Conservation (phyloP, 2,888 invertebrate species). For the Lepidochitona cinerea region DNA sequence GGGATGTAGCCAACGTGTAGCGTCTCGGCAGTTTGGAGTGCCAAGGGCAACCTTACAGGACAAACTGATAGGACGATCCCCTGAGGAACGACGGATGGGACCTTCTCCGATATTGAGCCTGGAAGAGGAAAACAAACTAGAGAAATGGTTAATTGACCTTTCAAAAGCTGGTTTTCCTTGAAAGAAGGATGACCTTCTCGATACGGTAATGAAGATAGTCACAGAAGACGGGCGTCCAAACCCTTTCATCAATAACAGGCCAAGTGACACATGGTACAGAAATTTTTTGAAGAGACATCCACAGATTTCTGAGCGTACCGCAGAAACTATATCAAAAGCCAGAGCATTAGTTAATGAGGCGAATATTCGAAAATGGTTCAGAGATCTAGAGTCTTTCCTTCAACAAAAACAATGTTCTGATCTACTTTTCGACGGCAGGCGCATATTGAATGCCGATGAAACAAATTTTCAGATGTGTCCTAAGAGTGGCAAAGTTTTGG, state of each 20-base stretch:
- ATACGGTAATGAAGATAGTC: conserved; percentile 12
- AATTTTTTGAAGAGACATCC: conserved; percentile 16
- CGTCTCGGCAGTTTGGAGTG: no score
- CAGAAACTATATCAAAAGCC: conserved; percentile 15
- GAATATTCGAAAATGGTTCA: conserved; percentile 21
- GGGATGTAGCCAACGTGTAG: no score
- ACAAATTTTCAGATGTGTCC: conserved; percentile 16
- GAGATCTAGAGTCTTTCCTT: conserved; percentile 4
- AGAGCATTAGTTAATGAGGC: conserved; percentile 12
- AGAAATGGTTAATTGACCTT: no score
- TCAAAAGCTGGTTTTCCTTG: no score
- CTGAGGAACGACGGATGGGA: no score
- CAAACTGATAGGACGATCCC: no score
- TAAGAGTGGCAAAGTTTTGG: conserved; percentile 6
- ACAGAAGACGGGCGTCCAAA: conserved; percentile 11
- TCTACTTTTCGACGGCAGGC: conserved; percentile 9
- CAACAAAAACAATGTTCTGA: conserved; percentile 8
- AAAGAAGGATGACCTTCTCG: no score
- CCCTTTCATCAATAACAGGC: conserved; percentile 21
- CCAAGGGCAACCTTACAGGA: no score
- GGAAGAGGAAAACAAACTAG: no score
- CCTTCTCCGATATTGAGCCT: no score
- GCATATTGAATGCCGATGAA: conserved; percentile 19
- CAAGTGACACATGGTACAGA: conserved; percentile 22
- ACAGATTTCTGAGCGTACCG: background rate